A percentile compares a stretch with the other conserved stretches of the same genome.
Evolutionary conservation across 2,113 vertebrate species (phyloP).

Genomic region (Delphinus delphis): DNA sequence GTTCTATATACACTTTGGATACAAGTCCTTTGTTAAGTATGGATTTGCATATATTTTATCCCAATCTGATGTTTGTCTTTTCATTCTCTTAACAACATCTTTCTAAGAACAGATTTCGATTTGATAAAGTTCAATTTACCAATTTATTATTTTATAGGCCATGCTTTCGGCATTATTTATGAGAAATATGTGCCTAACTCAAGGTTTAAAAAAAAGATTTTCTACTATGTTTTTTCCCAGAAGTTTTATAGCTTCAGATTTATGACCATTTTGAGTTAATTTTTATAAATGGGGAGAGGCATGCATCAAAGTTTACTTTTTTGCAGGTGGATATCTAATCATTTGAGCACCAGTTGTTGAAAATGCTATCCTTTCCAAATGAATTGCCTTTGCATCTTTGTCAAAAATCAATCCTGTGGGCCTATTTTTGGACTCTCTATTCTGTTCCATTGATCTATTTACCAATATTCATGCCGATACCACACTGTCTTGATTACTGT

Average conservation of each 20-base stretch:
- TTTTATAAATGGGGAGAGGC: neutral
- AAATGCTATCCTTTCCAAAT: constrained; percentile 32
- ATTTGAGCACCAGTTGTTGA: constrained; percentile 30
- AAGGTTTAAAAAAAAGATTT: neutral
- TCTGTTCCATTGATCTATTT: constrained; percentile 49
- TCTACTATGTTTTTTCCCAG: neutral
- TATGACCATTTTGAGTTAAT: constrained; percentile 28
- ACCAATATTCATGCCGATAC: neutral
- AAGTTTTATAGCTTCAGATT: neutral
- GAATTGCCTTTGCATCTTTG: constrained; percentile 12
- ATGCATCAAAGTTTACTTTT: neutral
- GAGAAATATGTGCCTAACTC: neutral
- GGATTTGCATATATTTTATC: constrained; percentile 22
- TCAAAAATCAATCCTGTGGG: constrained; percentile 26
- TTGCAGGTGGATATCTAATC: neutral
- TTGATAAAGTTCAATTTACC: neutral
- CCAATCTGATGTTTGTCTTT: neutral
- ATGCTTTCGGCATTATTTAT: neutral
- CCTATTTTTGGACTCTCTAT: constrained; percentile 29
- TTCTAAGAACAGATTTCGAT: constrained; percentile 25
- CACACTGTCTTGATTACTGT: constrained; percentile 14
- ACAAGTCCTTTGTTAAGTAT: neutral
- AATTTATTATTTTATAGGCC: neutral
- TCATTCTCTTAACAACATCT: neutral
- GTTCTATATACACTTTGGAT: constrained; percentile 4